Conservation (phyloP, 1,140 invertebrate species). For the Dendroctonus valens region DNA sequence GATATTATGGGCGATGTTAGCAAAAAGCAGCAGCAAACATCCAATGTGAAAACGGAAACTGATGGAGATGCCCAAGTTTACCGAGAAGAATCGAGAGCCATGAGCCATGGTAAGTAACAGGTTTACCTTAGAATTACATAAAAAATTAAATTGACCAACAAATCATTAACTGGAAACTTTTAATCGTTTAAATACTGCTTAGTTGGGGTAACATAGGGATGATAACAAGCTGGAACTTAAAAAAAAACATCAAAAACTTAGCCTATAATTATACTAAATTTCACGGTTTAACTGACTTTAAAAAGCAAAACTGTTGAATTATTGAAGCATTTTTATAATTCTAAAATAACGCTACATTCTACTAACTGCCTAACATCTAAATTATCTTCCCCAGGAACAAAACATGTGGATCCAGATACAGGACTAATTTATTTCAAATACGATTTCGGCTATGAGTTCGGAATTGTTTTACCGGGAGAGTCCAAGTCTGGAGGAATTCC, state of each 20-base stretch:
- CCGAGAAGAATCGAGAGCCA: slow-evolving; percentile 65
- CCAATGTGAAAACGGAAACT: slow-evolving; percentile 55
- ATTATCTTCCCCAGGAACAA: slow-evolving; percentile 59
- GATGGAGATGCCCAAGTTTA: slow-evolving; percentile 65
- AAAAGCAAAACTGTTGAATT: too few relatives aligned
- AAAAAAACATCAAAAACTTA: too few relatives aligned
- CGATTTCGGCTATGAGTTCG: slow-evolving; percentile 80
- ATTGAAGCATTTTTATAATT: too few relatives aligned
- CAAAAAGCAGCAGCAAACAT: slow-evolving; percentile 53
- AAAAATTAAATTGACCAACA: too few relatives aligned
- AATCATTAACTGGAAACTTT: too few relatives aligned
- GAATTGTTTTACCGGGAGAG: slow-evolving; percentile 69
- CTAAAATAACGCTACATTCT: too few relatives aligned
- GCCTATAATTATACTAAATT: too few relatives aligned
- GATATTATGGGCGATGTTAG: slow-evolving; percentile 65
- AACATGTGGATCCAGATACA: slow-evolving; percentile 73
- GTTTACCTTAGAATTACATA: too few relatives aligned
- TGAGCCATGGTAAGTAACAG: slow-evolving; percentile 62
- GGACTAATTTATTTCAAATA: slow-evolving; percentile 81
- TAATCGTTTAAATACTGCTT: too few relatives aligned
- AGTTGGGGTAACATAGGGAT: slow-evolving; percentile 3
- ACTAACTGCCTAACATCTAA: too few relatives aligned
- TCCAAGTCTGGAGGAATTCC: slow-evolving; percentile 56
- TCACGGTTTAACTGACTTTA: too few relatives aligned
- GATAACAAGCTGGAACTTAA: too few relatives aligned